A percentile compares a stretch with the other conserved stretches of the same genome.
Conservation (phyloP, 2,888 invertebrate species). For the Drosophila paramelanica region DNA sequence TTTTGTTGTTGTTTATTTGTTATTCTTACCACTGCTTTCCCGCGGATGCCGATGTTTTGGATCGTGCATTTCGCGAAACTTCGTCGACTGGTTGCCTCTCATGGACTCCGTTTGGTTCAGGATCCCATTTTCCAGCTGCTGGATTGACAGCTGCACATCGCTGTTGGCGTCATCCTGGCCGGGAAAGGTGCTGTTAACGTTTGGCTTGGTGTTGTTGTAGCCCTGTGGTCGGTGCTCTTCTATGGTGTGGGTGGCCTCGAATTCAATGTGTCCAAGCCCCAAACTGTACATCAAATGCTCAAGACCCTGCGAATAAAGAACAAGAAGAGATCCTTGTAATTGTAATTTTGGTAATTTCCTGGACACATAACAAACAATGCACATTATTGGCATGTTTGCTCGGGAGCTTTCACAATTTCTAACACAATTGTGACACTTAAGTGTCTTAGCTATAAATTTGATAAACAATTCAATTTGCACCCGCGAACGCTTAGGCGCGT, state of each 20-base stretch:
- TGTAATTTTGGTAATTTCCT: too few relatives aligned
- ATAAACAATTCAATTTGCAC: slow-evolving; percentile 35
- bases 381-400: background rate
- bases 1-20: background rate
- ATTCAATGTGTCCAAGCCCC: slow-evolving; percentile 88
- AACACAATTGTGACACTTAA: background rate
- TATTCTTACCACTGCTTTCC: slow-evolving; percentile 83
- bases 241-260: slow-evolving; percentile 84
- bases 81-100: slow-evolving; percentile 34
- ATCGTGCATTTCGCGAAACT: slow-evolving; percentile 84
- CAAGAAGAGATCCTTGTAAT: background rate
- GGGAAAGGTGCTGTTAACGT: slow-evolving; percentile 27
- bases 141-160: slow-evolving; percentile 50
- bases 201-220: slow-evolving; percentile 55
- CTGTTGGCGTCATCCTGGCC: slow-evolving; percentile 42
- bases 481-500: slow-evolving; percentile 18
- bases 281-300: slow-evolving; percentile 89
- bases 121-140: slow-evolving; percentile 9
- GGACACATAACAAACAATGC: background rate
- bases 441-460: background rate
- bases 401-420: background rate
- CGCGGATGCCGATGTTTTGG: slow-evolving; percentile 84
- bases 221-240: slow-evolving; percentile 83
- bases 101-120: slow-evolving; percentile 23
- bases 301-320: slow-evolving; percentile 86